phyloP scores from a whole-genome alignment of 1,140 invertebrate species.

The Drosophila persimilis region DNA sequence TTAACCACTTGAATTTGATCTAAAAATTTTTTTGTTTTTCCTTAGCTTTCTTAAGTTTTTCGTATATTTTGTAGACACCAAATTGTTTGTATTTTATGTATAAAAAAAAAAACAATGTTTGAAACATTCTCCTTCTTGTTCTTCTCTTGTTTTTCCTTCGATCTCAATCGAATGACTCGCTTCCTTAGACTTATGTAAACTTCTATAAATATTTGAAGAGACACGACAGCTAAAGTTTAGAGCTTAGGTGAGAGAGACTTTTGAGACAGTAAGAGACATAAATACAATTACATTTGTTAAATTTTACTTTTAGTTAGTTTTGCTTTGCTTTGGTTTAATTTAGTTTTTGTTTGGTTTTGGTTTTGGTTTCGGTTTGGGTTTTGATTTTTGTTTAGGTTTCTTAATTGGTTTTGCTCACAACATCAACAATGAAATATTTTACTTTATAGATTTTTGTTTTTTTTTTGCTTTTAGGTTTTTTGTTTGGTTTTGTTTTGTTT shows the following conservation, averaged over 20 bases:
- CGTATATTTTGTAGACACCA: constrained; percentile 68
- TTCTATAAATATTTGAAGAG: constrained; percentile 69
- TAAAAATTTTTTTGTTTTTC: constrained; percentile 51
- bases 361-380: constrained; percentile 18
- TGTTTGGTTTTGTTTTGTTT: constrained; percentile 18
- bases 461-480: constrained; percentile 19
- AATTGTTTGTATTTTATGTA: constrained; percentile 44
- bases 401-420: constrained; percentile 67
- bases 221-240: constrained; percentile 74
- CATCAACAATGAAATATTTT: constrained; percentile 83
- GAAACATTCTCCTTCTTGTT: constrained; percentile 40
- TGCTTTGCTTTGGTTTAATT: constrained; percentile 50
- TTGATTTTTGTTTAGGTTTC: constrained; percentile 1
- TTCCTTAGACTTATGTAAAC: constrained; percentile 52
- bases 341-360: constrained; percentile 29
- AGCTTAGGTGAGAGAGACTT: constrained; percentile 66
- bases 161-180: constrained; percentile 5
- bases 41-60: constrained; percentile 38
- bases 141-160: background rate
- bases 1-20: constrained; percentile 65
- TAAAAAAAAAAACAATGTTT: constrained; percentile 45
- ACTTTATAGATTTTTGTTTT: constrained; percentile 49
- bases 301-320: constrained; percentile 14
- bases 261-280: constrained; percentile 68
- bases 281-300: constrained; percentile 56